phyloP scores from a whole-genome alignment of 2,113 vertebrate species.

The Oryzias melastigma region DNA sequence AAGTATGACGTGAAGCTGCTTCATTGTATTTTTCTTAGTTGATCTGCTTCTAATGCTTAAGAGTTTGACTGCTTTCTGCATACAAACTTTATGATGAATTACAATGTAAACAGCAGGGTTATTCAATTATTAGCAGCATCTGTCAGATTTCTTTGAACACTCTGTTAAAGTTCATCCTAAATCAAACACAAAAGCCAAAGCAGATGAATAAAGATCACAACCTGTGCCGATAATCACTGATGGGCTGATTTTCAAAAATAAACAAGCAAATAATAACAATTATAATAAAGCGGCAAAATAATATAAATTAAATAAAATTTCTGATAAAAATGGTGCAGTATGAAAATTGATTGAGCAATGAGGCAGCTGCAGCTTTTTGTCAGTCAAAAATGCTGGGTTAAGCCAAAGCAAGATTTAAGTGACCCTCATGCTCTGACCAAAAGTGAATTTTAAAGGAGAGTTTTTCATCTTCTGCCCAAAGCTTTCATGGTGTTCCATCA shows the following conservation, averaged over 20 bases:
- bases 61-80: too few species aligned
- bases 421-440: slow-evolving; percentile 12
- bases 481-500: neutral
- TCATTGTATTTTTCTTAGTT: too few species aligned
- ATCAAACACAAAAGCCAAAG: too few species aligned
- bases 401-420: slow-evolving; percentile 4
- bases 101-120: too few species aligned
- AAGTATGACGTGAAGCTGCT: too few species aligned
- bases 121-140: too few species aligned
- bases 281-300: slow-evolving; percentile 6
- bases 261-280: slow-evolving; percentile 8
- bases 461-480: neutral
- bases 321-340: slow-evolving; percentile 11
- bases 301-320: slow-evolving; percentile 1
- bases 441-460: neutral
- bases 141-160: too few species aligned
- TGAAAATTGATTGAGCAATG: slow-evolving; percentile 21
- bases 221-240: too few species aligned
- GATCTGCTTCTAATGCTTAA: too few species aligned
- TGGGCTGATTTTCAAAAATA: slow-evolving; percentile 12
- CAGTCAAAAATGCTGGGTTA: slow-evolving; percentile 22
- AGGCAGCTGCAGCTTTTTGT: slow-evolving; percentile 20
- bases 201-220: too few species aligned
- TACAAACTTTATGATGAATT: too few species aligned
- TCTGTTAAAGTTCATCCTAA: too few species aligned